Percentiles rank a stretch among this genome's conserved stretches.
These are phyloP conservation scores for Acanthopagrus latus DNA, from an alignment of 2,797 vertebrate genomes.

Conservation along the genomic window DNA sequence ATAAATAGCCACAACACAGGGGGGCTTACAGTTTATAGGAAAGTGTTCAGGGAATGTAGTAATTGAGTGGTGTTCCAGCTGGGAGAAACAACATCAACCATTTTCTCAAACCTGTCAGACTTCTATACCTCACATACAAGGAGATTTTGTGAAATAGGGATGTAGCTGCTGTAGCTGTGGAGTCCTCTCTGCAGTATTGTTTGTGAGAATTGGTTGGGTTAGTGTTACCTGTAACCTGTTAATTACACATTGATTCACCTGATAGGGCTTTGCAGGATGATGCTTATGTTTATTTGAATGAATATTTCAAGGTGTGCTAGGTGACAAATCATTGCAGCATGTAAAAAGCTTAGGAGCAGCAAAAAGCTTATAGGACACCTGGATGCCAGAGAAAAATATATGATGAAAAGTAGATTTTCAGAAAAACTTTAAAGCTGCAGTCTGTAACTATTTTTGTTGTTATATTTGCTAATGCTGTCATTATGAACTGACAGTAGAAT, in stretches of 20 bases:
- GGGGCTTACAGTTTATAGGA: not conserved
- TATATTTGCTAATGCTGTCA: no score
- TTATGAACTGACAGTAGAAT: no score
- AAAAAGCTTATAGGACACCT: not conserved
- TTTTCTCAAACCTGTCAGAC: not conserved
- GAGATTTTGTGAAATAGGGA: not conserved
- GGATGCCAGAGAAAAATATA: no score
- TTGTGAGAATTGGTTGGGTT: not conserved
- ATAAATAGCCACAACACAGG: constrained; percentile 8
- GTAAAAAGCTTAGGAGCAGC: not conserved
- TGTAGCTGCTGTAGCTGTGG: not conserved
- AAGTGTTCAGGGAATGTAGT: not conserved
- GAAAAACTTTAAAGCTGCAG: no score
- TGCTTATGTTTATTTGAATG: not conserved
- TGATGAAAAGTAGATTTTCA: not conserved
- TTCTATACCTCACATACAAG: not conserved
- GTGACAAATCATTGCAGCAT: no score
- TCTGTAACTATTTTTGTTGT: no score
- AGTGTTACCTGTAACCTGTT: no score
- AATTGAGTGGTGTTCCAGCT: not conserved
- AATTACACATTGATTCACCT: no score
- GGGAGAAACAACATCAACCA: not conserved
- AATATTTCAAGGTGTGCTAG: not conserved
- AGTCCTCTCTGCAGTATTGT: not conserved
- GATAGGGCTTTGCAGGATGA: not conserved